phyloP scores from a whole-genome alignment of 2,888 invertebrate genomes.

The Dolichomitus sp. region DNA sequence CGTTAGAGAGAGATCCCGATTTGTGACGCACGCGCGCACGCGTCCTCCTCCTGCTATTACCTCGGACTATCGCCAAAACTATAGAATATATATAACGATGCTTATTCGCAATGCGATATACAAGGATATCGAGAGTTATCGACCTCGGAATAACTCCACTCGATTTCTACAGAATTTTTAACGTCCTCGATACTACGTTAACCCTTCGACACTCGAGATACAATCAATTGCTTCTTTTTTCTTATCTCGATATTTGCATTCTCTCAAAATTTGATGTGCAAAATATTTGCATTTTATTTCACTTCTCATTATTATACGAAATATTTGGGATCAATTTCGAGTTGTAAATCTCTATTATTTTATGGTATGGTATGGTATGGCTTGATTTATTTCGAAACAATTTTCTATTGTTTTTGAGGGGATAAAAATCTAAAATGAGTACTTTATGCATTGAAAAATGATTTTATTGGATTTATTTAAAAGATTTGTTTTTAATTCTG shows the following conservation, averaged over 20 bases:
- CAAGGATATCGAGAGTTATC: conserved; percentile 47
- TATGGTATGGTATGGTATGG: too few species aligned
- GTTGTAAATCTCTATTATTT: not conserved
- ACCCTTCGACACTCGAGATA: conserved; percentile 13
- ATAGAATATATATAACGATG: conserved; percentile 9
- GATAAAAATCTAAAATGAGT: too few species aligned
- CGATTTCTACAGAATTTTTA: conserved; percentile 46
- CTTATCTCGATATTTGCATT: not conserved
- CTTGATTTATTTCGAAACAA: too few species aligned
- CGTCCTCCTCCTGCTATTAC: conserved; percentile 26
- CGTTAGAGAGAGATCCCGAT: conserved; percentile 58
- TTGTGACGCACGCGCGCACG: conserved; percentile 48
- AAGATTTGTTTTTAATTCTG: too few species aligned
- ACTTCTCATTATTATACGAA: not conserved
- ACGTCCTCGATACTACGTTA: conserved; percentile 18
- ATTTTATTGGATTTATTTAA: too few species aligned
- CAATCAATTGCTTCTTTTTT: not conserved
- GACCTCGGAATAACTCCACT: conserved; percentile 61
- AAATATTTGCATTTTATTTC: not conserved
- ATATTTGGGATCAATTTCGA: too few species aligned
- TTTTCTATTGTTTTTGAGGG: too few species aligned
- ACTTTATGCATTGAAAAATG: too few species aligned
- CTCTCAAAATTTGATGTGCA: not conserved
- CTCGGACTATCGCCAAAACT: conserved; percentile 37
- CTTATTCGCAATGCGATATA: conserved; percentile 4